Percentiles rank a stretch among this genome's conserved stretches.
Evolutionary conservation across 1,140 invertebrate genomes (phyloP).

Genomic region (Tetramorium parvispinum): DNA sequence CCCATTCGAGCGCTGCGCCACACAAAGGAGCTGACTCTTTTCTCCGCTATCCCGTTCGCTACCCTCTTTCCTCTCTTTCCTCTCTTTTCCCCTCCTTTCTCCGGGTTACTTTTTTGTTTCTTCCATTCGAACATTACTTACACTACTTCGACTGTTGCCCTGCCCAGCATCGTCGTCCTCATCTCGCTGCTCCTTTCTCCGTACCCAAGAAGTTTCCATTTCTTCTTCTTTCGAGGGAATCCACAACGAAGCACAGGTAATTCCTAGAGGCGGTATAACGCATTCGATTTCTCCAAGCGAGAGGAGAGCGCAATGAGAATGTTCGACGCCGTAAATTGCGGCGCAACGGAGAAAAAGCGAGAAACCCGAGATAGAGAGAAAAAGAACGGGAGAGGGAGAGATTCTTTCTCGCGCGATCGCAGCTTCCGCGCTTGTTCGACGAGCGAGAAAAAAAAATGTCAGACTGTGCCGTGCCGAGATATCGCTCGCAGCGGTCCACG

Average conservation of each 20-base stretch:
- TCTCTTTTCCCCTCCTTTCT: slow-evolving; percentile 37
- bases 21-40: slow-evolving; percentile 77
- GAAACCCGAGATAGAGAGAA: slow-evolving; percentile 18
- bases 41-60: slow-evolving; percentile 72
- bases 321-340: slow-evolving; percentile 37
- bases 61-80: slow-evolving; percentile 60
- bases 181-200: slow-evolving; percentile 69
- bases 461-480: slow-evolving; percentile 43
- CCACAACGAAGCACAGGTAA: slow-evolving; percentile 1
- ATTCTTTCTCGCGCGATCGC: slow-evolving; percentile 16
- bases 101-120: slow-evolving; percentile 59
- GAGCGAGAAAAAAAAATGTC: slow-evolving; percentile 19
- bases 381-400: not conserved
- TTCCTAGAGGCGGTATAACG: slow-evolving; percentile 46
- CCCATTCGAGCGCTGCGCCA: slow-evolving; percentile 31
- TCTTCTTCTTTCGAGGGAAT: not conserved
- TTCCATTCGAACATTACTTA: slow-evolving; percentile 62
- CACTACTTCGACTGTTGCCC: slow-evolving; percentile 8
- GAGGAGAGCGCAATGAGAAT: slow-evolving; percentile 6
- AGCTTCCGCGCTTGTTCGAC: slow-evolving; percentile 38
- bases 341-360: slow-evolving; percentile 11
- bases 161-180: not conserved
- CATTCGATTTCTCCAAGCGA: slow-evolving; percentile 33
- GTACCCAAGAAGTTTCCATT: slow-evolving; percentile 54
- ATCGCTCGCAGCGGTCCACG: slow-evolving; percentile 74